phyloP scores from a whole-genome alignment of 2,113 vertebrate genomes.

The Scomber japonicus region DNA sequence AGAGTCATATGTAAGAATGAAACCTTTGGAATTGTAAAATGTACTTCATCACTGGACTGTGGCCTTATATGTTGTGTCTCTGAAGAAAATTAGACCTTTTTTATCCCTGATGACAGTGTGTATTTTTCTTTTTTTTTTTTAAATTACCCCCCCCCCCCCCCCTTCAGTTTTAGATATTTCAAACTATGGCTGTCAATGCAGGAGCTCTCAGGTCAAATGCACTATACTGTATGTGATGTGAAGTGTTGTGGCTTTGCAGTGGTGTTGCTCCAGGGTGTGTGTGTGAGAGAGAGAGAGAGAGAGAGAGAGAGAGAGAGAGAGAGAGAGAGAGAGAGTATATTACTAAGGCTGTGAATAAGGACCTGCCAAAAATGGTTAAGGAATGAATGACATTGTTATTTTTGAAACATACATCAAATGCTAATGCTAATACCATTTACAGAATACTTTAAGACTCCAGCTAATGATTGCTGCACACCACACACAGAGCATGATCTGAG shows the following conservation, averaged over 20 bases:
- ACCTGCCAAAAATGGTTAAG: background rate
- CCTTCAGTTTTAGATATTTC: background rate
- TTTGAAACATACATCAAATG: too few relatives aligned
- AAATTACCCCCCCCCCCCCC: background rate
- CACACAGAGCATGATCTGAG: background rate
- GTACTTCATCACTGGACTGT: background rate
- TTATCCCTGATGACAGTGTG: background rate
- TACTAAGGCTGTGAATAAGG: background rate
- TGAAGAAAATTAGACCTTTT: too few relatives aligned
- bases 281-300: background rate
- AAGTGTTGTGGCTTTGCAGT: constrained; percentile 6
- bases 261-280: background rate
- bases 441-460: background rate
- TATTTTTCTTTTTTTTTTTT: background rate
- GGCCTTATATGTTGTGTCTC: background rate
- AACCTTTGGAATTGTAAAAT: background rate
- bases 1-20: background rate
- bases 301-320: too few relatives aligned
- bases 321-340: background rate
- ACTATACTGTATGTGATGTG: background rate
- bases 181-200: background rate
- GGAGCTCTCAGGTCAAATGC: background rate
- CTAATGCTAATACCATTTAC: background rate
- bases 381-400: background rate
- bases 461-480: background rate